Evolutionary conservation across 2,888 invertebrate species (phyloP).

Genomic region (Drosophila borealis): DNA sequence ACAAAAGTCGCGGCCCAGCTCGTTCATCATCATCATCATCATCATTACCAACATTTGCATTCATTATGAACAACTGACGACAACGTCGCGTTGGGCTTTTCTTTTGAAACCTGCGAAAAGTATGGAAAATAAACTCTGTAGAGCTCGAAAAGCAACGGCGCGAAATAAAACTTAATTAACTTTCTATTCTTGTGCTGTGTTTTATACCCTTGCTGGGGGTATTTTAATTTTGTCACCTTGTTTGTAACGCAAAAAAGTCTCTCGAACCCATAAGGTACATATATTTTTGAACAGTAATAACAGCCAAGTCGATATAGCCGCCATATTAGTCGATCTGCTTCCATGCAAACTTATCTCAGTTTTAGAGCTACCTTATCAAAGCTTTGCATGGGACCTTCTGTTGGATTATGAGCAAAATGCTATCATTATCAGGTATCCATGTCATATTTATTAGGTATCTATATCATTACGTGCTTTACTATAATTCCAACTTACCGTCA

Average conservation of each 20-base stretch:
- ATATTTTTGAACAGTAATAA: too few relatives aligned
- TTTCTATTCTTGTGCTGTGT: constrained; percentile 68
- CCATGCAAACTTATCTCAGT: too few relatives aligned
- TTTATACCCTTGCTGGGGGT: constrained; percentile 1
- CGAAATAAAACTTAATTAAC: constrained; percentile 71
- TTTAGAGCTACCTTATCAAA: too few relatives aligned
- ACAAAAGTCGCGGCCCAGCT: constrained; percentile 37
- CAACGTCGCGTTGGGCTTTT: constrained; percentile 68
- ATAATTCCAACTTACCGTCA: too few relatives aligned
- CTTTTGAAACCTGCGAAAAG: constrained; percentile 55
- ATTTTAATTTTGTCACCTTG: not conserved
- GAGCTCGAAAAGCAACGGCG: constrained; percentile 40
- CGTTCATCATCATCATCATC: constrained; percentile 38
- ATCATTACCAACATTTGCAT: constrained; percentile 2
- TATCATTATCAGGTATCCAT: too few relatives aligned
- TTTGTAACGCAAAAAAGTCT: not conserved
- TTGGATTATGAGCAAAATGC: too few relatives aligned
- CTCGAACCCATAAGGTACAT: too few relatives aligned
- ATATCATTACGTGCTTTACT: too few relatives aligned
- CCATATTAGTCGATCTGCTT: too few relatives aligned
- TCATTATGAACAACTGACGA: constrained; percentile 34
- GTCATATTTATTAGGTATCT: too few relatives aligned
- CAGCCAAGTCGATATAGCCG: too few relatives aligned
- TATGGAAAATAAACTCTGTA: constrained; percentile 47
- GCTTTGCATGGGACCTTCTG: too few relatives aligned